Evolutionary conservation across 2,888 invertebrate genomes (phyloP), one percentile per base, ranked within the genome.

Genomic region (Theretra japonica): DNA sequence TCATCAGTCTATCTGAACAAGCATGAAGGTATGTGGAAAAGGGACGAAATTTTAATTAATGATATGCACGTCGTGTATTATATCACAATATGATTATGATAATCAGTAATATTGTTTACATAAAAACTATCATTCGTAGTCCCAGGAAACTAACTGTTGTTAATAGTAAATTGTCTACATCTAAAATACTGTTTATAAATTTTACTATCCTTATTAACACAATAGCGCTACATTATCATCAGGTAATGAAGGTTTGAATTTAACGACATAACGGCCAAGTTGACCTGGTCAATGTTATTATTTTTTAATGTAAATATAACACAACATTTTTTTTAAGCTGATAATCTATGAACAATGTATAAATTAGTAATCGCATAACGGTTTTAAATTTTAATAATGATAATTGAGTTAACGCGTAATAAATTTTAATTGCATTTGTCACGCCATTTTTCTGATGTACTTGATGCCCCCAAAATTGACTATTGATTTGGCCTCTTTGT

Each of bases 181-280:
- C 41, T 15, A 41, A 41, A 41, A 41, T 11, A 41, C 2, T 41
- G 0, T 41, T 15, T 41, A 41, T 41, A 15, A 15, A 41, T 41
- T 11, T 15, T 41, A 41, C 15, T 3, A 41, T 41, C 3, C 11
- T 11, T 15, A 28, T 28, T 28, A 28, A 28, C 0, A 41, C 41
- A 41, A 41, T 15, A 41, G 41, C 11, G 41, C 11, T 41, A 41
- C 11, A 11, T 41, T 41, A 41, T 41, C 41, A 41, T 41, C 41
- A 15, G 62, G 41, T 41, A 62, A 62, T 62, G 33, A 21, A 41
- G n/a, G 21, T 62, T 62, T 33, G 4, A 41, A 62, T 62, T 41
- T 41, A 65, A 23, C 65, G 48, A 23, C 23, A 23, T 48, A 65
- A 48, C 65, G 41, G 65, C 65, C 23, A 65, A 41, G 62, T 62